Percentiles rank a stretch among this genome's conserved stretches.
These are phyloP conservation scores for Eriosoma lanigerum DNA, from an alignment of 1,140 invertebrate species.

Conservation along the genomic window DNA sequence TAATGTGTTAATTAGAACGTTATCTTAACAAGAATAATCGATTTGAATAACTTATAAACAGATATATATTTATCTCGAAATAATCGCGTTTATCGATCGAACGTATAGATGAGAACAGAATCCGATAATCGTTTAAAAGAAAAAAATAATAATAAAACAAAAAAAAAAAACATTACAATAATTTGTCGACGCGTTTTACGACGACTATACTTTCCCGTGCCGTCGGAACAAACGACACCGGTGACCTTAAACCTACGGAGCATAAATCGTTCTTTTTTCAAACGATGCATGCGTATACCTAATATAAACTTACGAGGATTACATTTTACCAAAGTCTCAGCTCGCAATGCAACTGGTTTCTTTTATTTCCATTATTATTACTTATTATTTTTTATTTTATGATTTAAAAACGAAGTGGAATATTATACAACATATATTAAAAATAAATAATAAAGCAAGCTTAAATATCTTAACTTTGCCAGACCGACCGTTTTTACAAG, in stretches of 20 bases:
- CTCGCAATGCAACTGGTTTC: constrained; percentile 12
- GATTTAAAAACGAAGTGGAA: not conserved
- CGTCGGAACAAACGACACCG: not conserved
- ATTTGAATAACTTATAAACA: too few species aligned
- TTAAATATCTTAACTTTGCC: not conserved
- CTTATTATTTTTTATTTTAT: not conserved
- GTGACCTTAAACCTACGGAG: not conserved
- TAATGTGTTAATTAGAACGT: too few species aligned
- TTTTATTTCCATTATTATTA: not conserved
- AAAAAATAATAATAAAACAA: not conserved
- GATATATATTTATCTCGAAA: too few species aligned
- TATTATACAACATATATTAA: not conserved
- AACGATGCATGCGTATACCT: not conserved
- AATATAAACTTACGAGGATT: not conserved
- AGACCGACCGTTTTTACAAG: constrained; percentile 30
- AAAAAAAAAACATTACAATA: not conserved
- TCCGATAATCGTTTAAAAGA: not conserved
- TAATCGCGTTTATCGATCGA: too few species aligned
- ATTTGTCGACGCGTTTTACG: not conserved
- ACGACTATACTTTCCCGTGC: not conserved
- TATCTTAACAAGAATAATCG: too few species aligned
- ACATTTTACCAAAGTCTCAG: not conserved
- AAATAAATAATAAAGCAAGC: not conserved
- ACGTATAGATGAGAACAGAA: too few species aligned
- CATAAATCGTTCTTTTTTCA: not conserved